Conservation (phyloP, 1,140 invertebrate genomes). For the Drosophila lowei region DNA sequence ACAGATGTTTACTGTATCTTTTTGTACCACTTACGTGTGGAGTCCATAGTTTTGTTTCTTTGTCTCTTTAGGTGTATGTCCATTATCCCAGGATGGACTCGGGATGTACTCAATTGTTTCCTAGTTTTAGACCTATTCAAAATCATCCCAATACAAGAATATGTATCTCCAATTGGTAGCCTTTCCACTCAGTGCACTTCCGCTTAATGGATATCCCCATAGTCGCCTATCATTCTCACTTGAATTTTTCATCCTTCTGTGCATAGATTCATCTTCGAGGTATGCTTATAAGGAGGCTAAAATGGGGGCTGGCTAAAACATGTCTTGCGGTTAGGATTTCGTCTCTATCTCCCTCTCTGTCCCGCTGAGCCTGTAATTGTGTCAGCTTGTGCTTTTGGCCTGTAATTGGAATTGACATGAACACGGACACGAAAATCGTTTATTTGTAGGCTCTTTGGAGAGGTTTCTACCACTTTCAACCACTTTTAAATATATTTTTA, state of each 20-base stretch:
- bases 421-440: constrained; percentile 2
- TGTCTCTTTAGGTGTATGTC: too few species aligned
- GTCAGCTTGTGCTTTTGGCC: not conserved
- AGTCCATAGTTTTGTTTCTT: too few species aligned
- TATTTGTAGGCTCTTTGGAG: constrained; percentile 4
- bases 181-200: too few species aligned
- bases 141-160: too few species aligned
- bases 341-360: too few species aligned
- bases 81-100: too few species aligned
- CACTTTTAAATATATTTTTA: constrained; percentile 7
- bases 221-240: too few species aligned
- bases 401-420: constrained; percentile 50
- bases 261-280: constrained; percentile 58
- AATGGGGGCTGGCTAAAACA: not conserved
- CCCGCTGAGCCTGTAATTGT: too few species aligned
- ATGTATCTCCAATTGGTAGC: too few species aligned
- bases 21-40: constrained; percentile 20
- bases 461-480: too few species aligned
- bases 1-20: constrained; percentile 59
- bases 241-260: constrained; percentile 20
- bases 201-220: too few species aligned
- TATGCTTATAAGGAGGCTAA: not conserved
- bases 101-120: constrained; percentile 35
- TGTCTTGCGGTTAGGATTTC: constrained; percentile 27
- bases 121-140: not conserved